Base-by-base conservation (phyloP, 1,140 invertebrate species). In the Papilio polyxenes region DNA sequence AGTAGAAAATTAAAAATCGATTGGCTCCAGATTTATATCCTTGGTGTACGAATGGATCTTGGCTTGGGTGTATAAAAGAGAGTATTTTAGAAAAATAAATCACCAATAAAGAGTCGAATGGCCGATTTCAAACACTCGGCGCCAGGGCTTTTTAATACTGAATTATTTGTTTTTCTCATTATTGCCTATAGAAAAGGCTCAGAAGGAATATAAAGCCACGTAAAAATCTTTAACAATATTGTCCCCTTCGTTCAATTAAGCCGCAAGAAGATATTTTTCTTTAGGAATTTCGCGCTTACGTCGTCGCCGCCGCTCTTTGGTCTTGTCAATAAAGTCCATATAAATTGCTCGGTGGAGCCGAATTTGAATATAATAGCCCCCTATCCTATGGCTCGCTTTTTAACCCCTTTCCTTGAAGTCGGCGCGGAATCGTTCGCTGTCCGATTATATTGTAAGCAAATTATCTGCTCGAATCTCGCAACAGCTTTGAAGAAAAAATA, bases 401-500 rank as follows among this genome's bases (percentile, higher is more conserved):
- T 91, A 89, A 89, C 89, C 88, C 90, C 87, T 91, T 88, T 89
- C 87, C 88, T 87, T 90, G 87, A 89, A 88, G 87, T 87, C 86
- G 85, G 85, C 79, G 65, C 82, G 88, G 89, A 92, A 91, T 92
- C 88, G 87, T 85, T 92, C 88, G 87, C 85, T 91, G 91, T 93
- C 86, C 88, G 90, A 94, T 94, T 94, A 94, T 94, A 94, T 94
- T 94, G 92, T 94, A 94, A 94, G 92, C 92, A 94, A 94, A 94
- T 94, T 94, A 94, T 94, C 92, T 93, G 88, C 83, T 88, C 76
- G 85, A 88, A 93, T 93, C 92, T 92, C 87, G 89, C 88, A 85
- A 85, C 84, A 82, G 85, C 88, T 88, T 87, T 89, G 86, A 88
- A 87, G 87, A 84, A 85, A 83, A 83, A 82, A 79, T 80, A 80